Percentiles rank a stretch among this genome's conserved stretches.
Evolutionary conservation across 2,888 invertebrate genomes (phyloP).

Genomic region (Melinopterus prodromus): DNA sequence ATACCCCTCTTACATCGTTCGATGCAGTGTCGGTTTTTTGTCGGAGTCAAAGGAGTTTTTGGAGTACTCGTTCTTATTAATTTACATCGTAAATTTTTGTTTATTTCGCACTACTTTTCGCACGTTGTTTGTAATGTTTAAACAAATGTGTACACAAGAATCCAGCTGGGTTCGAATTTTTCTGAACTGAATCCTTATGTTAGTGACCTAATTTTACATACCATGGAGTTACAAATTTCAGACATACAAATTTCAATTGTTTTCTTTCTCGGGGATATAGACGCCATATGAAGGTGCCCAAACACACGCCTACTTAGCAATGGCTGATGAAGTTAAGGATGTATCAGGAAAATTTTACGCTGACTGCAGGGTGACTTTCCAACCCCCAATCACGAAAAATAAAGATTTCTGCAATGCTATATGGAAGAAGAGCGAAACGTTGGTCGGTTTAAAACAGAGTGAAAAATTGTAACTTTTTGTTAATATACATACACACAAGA

Average conservation of each 20-base stretch:
- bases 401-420: conserved; percentile 77
- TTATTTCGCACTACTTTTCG: not conserved
- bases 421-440: conserved; percentile 84
- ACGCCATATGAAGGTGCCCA: conserved; percentile 41
- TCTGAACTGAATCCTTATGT: too few species aligned
- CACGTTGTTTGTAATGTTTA: too few species aligned
- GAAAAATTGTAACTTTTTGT: conserved; percentile 58
- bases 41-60: too few species aligned
- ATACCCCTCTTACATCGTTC: too few species aligned
- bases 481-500: too few species aligned
- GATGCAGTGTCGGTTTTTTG: too few species aligned
- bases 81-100: not conserved
- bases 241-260: not conserved
- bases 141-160: too few species aligned
- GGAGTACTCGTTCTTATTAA: too few species aligned
- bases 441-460: conserved; percentile 72
- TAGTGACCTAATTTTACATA: too few species aligned
- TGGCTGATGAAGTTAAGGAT: conserved; percentile 36
- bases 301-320: conserved; percentile 41
- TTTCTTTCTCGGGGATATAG: conserved; percentile 28
- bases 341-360: conserved; percentile 43
- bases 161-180: too few species aligned
- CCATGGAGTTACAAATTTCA: too few species aligned
- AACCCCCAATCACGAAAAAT: conserved; percentile 71
- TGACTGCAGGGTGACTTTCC: conserved; percentile 62